A percentile compares a stretch with the other conserved stretches of the same genome.
phyloP scores from a whole-genome alignment of 2,113 vertebrate species.

The Callipepla californica region DNA sequence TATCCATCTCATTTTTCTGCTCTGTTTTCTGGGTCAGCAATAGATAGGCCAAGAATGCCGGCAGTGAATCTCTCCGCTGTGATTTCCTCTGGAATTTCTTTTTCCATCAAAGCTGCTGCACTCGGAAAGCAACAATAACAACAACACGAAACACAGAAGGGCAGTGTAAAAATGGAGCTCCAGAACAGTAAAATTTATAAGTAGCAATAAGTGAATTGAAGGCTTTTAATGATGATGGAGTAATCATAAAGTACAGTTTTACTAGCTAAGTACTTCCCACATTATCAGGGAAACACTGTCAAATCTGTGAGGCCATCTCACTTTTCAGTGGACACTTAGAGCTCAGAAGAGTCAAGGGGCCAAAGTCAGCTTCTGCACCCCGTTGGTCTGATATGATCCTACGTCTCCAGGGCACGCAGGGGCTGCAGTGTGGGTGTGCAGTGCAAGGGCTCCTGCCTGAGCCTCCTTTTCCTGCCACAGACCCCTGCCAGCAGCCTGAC shows the following conservation, averaged over 20 bases:
- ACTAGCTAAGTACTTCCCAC: neutral
- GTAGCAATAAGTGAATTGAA: neutral
- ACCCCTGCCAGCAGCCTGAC: neutral
- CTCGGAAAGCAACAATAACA: conserved; percentile 60
- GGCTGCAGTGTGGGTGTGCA: neutral
- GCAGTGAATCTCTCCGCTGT: conserved; percentile 82
- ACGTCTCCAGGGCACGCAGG: neutral
- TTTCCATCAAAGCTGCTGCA: conserved; percentile 74
- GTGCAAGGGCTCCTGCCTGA: neutral
- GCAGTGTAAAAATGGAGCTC: neutral
- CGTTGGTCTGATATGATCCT: neutral
- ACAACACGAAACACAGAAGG: neutral
- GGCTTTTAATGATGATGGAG: neutral
- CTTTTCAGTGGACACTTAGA: neutral
- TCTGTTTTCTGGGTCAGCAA: conserved; percentile 5
- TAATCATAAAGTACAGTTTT: neutral
- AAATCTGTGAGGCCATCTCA: neutral
- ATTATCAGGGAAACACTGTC: neutral
- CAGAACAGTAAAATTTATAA: neutral
- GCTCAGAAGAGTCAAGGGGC: neutral
- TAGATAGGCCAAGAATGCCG: conserved; percentile 85
- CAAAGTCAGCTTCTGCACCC: neutral
- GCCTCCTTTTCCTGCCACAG: rapidly evolving
- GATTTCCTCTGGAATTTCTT: conserved; percentile 86
- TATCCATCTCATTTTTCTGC: neutral